Evolutionary conservation across 2,113 vertebrate species (phyloP).

Genomic region (Halcyon senegalensis): DNA sequence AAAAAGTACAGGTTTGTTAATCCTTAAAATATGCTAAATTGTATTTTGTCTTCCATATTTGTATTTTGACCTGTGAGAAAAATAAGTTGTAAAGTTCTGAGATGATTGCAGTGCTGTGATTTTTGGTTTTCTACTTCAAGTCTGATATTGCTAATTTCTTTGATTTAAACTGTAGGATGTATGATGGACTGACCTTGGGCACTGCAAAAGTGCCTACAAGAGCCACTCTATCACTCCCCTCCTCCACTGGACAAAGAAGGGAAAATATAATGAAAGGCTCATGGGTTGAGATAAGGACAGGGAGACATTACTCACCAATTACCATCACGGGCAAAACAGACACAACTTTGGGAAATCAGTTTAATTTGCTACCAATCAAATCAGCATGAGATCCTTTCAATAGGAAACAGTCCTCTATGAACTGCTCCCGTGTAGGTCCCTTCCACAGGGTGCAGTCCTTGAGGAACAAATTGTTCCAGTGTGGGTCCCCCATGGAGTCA

Average conservation of each 20-base stretch:
- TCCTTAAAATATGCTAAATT: not conserved
- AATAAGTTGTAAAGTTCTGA: not conserved
- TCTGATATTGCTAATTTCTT: not conserved
- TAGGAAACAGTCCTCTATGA: not conserved
- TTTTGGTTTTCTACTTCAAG: not conserved
- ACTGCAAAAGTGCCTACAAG: not conserved
- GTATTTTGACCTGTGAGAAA: not conserved
- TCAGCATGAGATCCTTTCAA: not conserved
- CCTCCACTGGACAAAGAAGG: not conserved
- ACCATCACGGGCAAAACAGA: not conserved
- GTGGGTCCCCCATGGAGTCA: not conserved
- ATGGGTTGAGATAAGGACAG: not conserved
- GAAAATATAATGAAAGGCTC: not conserved
- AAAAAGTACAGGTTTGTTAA: not conserved
- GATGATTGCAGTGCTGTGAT: not conserved
- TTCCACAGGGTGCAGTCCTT: not conserved
- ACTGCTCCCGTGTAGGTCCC: not conserved
- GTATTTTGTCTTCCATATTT: not conserved
- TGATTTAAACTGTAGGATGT: not conserved
- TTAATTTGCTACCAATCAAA: not conserved
- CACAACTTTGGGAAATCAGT: not conserved
- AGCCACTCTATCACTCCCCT: not conserved
- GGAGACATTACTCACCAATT: not conserved
- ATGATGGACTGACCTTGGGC: not conserved
- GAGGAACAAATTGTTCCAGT: not conserved